phyloP scores from a whole-genome alignment of 2,797 vertebrate species.

The Eurystomus glaucurus region DNA sequence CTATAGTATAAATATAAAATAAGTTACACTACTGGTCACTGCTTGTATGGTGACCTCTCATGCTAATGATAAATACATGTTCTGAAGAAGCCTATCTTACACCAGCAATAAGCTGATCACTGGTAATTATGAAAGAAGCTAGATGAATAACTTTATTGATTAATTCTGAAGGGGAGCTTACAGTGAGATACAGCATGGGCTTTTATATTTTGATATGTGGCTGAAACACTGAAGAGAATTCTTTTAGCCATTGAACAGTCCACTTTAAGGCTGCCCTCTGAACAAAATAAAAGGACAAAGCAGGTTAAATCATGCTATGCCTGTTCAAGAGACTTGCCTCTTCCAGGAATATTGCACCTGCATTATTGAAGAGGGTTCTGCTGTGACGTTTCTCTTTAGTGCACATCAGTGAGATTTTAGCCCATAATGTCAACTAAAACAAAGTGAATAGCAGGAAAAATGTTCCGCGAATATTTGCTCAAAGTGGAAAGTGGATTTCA shows the following conservation, averaged over 20 bases:
- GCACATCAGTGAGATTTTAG: slow-evolving; percentile 61
- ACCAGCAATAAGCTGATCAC: not conserved
- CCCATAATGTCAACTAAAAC: slow-evolving; percentile 65
- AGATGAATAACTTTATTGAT: slow-evolving; percentile 17
- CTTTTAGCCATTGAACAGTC: not conserved
- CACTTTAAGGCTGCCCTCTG: not conserved
- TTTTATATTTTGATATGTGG: not conserved
- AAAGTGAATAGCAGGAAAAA: slow-evolving; percentile 60
- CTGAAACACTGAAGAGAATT: not conserved
- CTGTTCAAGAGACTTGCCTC: not conserved
- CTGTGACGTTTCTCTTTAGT: slow-evolving; percentile 54
- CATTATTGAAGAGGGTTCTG: slow-evolving; percentile 48
- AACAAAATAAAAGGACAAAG: not conserved
- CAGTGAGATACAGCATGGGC: not conserved
- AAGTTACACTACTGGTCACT: not conserved
- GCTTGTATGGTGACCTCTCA: not conserved
- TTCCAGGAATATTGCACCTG: slow-evolving; percentile 45
- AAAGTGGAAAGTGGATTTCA: slow-evolving; percentile 73
- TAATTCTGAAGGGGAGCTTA: slow-evolving; percentile 1
- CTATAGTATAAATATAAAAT: not conserved
- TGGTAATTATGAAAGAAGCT: slow-evolving; percentile 11
- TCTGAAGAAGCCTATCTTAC: not conserved
- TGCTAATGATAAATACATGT: not conserved
- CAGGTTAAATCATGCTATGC: not conserved
- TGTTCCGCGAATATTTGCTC: slow-evolving; percentile 49